Base-by-base conservation (phyloP, 1,140 invertebrate genomes). In the Trichonephila clavata region DNA sequence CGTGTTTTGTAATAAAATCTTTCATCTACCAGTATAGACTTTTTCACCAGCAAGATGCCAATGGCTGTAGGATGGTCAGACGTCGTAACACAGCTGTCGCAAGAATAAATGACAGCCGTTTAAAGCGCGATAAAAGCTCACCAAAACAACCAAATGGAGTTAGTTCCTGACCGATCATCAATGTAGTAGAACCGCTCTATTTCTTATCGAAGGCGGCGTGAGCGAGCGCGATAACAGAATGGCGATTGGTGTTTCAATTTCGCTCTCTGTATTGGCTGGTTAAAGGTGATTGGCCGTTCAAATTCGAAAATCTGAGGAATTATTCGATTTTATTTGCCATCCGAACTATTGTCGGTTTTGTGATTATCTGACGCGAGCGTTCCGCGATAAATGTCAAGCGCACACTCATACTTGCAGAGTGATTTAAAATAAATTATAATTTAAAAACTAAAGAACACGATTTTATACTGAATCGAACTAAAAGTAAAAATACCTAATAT, bases 121-220 rank as follows among this genome's bases (percentile, higher is more conserved):
- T 13, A 24, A n/a, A 24, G 65, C 21, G 5, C 65, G 65, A 68
- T 68, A n/a, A 68, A 68, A 32, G 18, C 18, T 77, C 32, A 14
- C 6, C 24, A 77, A 77, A 77, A 77, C 68, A 77, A 77, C 27
- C 20, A 24, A 20, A 77, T 18, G 16, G 63, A 0, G n/a, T n/a
- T n/a, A 39, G 32, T 24, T 24, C n/a, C 65, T 6, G 27, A 16
- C 27, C 18, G 27, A 20, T 16, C 20, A 77, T 77, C 21, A n/a
- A n/a, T n/a, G n/a, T 1, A 20, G 61, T 20, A 50, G 50, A 50
- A 68, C 10, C 32, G 71, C 27, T 77, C 71, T 77, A 32, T 77
- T 77, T 16, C 71, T 77, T 77, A 77, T 77, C 71, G 10, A 77
- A 77, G 71, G 27, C 71, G 14, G 68, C 27, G 68, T 18, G 71